A percentile compares a stretch with the other conserved stretches of the same genome.
phyloP scores from a whole-genome alignment of 2,797 vertebrate genomes.

The Aratinga solstitialis region DNA sequence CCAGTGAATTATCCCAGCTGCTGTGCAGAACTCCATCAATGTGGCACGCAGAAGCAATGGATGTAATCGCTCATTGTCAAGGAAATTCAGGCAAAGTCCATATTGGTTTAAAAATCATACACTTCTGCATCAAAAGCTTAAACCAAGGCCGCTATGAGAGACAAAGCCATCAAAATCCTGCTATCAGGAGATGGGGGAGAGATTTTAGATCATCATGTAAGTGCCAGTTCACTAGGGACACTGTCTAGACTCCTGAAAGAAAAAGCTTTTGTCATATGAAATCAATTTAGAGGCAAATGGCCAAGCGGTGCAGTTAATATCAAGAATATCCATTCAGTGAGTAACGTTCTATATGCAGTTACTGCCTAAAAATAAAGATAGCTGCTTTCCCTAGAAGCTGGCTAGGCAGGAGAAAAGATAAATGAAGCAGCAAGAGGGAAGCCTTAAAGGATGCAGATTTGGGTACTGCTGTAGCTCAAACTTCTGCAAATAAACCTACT shows the following conservation, averaged over 20 bases:
- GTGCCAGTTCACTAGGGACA: slow-evolving; percentile 9
- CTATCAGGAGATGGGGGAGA: background rate
- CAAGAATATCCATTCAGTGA: background rate
- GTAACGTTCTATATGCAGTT: background rate
- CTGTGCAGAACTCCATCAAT: background rate
- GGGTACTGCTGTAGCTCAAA: background rate
- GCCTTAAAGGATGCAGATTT: background rate
- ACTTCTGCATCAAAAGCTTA: background rate
- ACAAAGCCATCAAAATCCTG: background rate
- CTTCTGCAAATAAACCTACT: background rate
- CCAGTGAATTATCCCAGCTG: background rate
- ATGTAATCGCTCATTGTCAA: background rate
- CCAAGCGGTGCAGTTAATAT: background rate
- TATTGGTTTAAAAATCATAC: slow-evolving; percentile 1
- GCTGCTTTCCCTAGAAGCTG: background rate
- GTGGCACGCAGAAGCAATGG: background rate
- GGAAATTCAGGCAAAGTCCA: background rate
- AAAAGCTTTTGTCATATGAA: slow-evolving; percentile 39
- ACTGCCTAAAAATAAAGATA: slow-evolving; percentile 23
- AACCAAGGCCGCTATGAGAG: background rate
- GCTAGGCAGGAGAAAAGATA: background rate
- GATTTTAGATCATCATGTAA: background rate
- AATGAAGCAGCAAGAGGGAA: background rate
- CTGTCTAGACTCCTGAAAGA: slow-evolving; percentile 39
- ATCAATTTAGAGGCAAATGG: slow-evolving; percentile 40